Percentiles rank a stretch among this genome's conserved stretches.
These are phyloP conservation scores for zebrafish (Danio rerio) DNA, from an alignment of 2,113 vertebrate species.

Conservation along the genomic window GRCz12tu NC_133198.1:35835501-35836000, in stretches of 20 bases:
- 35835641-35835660: neutral
- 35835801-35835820: neutral
- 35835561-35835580: neutral
- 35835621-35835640: constrained; percentile 20
- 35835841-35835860: constrained; percentile 60
- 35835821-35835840: constrained; percentile 1
- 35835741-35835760: neutral
- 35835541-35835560: constrained; percentile 38
- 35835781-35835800: constrained; percentile 63
- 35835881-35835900: constrained; percentile 59
- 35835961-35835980: neutral
- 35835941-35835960: neutral
- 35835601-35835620: no score
- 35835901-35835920: constrained; percentile 23
- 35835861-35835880: constrained; percentile 63
- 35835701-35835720: no score
- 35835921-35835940: neutral
- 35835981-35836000: neutral
- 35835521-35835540: constrained; percentile 52
- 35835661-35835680: no score
- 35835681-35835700: no score
- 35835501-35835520: constrained; percentile 71
- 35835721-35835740: no score
- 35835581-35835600: constrained; percentile 55
- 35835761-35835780: no score